Conservation (phyloP, 2,113 vertebrate genomes). For the Kryptolebias marmoratus region DNA sequence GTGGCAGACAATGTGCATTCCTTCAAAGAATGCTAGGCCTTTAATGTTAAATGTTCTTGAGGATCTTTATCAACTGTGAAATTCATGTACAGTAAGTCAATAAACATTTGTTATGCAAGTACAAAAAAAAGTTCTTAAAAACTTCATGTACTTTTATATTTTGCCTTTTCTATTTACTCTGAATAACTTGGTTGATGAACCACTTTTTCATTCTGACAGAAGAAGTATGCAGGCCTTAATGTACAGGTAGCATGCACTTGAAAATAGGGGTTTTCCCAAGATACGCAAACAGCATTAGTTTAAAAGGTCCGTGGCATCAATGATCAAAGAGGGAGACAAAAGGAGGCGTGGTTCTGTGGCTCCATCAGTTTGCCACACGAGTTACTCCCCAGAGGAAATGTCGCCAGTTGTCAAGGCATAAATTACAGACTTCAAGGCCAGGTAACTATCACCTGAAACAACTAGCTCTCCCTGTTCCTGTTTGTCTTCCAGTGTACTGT, state of each 20-base stretch:
- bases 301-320: conserved; percentile 31
- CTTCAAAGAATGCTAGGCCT: too few species aligned
- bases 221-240: conserved; percentile 5
- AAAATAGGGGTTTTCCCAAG: conserved; percentile 20
- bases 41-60: too few species aligned
- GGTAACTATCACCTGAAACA: conserved; percentile 70
- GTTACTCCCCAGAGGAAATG: conserved; percentile 57
- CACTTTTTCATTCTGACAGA: conserved; percentile 1
- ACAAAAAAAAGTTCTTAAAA: too few species aligned
- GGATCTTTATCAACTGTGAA: too few species aligned
- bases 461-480: conserved; percentile 53
- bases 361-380: conserved; percentile 45
- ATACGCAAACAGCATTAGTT: conserved; percentile 48
- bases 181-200: background rate
- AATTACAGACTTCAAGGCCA: conserved; percentile 67
- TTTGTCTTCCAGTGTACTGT: conserved; percentile 24
- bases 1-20: too few species aligned
- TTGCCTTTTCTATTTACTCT: background rate
- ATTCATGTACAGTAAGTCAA: too few species aligned
- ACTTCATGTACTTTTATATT: background rate
- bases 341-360: conserved; percentile 52
- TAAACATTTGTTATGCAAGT: too few species aligned
- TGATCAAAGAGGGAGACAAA: conserved; percentile 66
- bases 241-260: conserved; percentile 39
- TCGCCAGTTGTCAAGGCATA: conserved; percentile 40